Base-by-base conservation (phyloP, 2,888 invertebrate species). In the Amphimallon solstitiale region DNA sequence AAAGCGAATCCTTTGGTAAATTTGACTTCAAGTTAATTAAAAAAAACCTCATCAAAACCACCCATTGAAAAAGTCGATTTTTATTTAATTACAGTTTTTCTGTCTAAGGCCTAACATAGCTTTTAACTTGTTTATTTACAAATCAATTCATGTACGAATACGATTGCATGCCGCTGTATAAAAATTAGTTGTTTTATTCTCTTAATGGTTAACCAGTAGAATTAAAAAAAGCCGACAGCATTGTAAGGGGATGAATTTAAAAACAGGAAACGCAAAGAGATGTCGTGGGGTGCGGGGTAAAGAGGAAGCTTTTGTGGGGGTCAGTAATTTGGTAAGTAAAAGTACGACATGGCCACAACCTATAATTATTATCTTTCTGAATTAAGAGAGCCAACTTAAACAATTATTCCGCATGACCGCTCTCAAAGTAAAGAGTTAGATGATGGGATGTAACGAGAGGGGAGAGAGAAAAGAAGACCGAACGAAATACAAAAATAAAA, bases 301-400 rank as follows among this genome's bases (percentile, higher is more conserved):
- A 23, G 49, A n/a, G 51, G 9, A 29, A 12, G 21, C 12, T 38
- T n/a, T 19, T 45, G 17, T 10, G 38, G 37, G 29, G 52, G 38
- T 15, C 21, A 43, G 56, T 40, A 56, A 56, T 56, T 52, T 15
- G 40, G 51, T 21, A 12, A 51, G 35, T 29, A 29, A 51, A 34
- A 51, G 51, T 29, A 56, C 56, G 12, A n/a, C n/a, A n/a, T 17
- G 37, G 17, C 38, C 37, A 7, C 60, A 29, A 54, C 63, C 54
- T 67, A 35, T 67, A 67, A 67, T 67, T 67, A 67, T 67, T 56
- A 67, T 67, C 67, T 63, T 56, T 59, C 35, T 38, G 63, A 52
- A 52, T 40, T 51, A 63, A 52, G 40, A 51, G 38, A 51, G 23
- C 29, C 29, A 29, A 29, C 29, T 63, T 52, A 52, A 35, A 62